Evolutionary conservation across 2,888 invertebrate genomes (phyloP), one percentile per base, ranked within the genome.

Genomic region (Stomorhina lunata): DNA sequence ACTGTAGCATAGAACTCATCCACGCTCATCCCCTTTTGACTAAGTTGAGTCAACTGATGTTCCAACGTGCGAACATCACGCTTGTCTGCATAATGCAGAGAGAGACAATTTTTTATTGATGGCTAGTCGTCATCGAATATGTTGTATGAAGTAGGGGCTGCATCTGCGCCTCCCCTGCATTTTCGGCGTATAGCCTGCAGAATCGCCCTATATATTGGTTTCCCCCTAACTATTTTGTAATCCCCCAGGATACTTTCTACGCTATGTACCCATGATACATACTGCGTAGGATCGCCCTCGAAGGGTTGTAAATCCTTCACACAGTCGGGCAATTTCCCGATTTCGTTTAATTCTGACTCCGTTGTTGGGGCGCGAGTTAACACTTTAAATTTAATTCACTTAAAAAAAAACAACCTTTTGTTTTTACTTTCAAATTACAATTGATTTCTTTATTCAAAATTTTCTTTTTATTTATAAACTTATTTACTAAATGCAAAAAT

Each of bases 1-100:
- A 84, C 79, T 32, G 20, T 72, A 1, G 84, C 83, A 43, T 81
- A 81, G 27, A 81, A 79, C 17, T 73, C 45, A 34, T 78, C 79
- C 9, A 83, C 6, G 9, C 20, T 68, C n/a, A 15, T 12, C 4
- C 25, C 25, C n/a, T 17, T 25, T 34, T 72, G 78, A 25, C 10
- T 3, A n/a, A 79, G 10, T 3, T 34, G 59, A 6, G 25, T 25
- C 12, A 85, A 17, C 53, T 85, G 80, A 43, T 85, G 81, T 22
- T 85, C 83, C 1, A 86, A 48, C 1, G 81, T 84, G 0, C 81
- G 48, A 1, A 84, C 43, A 34, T 85, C 85, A 25, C 84, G 37
- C 57, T 85, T 85, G 17, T 84, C 84, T 0, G 85, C 85, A 34
- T 84, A 84, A 27, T 85, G 84, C 7, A 85, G 66, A 7, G 84